Evolutionary conservation across 1,140 invertebrate species (phyloP).

Genomic region (Brachionus manjavacas): DNA sequence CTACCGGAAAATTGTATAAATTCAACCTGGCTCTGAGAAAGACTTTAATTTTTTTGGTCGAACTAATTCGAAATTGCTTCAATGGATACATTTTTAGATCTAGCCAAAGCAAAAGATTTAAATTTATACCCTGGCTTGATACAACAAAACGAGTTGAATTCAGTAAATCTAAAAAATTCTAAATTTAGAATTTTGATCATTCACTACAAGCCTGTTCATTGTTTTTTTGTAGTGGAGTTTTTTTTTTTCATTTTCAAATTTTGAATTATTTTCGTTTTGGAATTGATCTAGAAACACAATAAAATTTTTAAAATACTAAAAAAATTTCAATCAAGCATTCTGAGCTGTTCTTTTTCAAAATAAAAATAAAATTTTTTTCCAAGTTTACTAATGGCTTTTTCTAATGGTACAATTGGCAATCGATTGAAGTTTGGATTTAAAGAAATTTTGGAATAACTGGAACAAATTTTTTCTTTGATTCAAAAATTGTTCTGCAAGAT

Average conservation of each 20-base stretch:
- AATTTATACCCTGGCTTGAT: background rate
- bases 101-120: background rate
- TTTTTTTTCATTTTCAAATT: background rate
- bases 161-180: background rate
- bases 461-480: too few species aligned
- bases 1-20: background rate
- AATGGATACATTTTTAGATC: slow-evolving; percentile 21
- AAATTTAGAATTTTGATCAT: background rate
- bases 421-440: too few species aligned
- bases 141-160: background rate
- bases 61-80: slow-evolving; percentile 2
- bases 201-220: background rate
- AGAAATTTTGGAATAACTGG: too few species aligned
- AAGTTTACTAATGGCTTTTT: too few species aligned
- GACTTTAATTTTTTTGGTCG: background rate
- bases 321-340: too few species aligned
- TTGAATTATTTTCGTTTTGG: background rate
- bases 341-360: too few species aligned
- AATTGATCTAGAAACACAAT: background rate
- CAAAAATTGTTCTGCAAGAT: too few species aligned
- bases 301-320: background rate
- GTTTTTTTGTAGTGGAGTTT: background rate
- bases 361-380: too few species aligned
- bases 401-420: too few species aligned
- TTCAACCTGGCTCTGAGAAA: background rate